These are phyloP conservation scores for Hypsibius dujardini DNA, from an alignment of 1,140 invertebrate species.

Conservation along the genomic window DNA sequence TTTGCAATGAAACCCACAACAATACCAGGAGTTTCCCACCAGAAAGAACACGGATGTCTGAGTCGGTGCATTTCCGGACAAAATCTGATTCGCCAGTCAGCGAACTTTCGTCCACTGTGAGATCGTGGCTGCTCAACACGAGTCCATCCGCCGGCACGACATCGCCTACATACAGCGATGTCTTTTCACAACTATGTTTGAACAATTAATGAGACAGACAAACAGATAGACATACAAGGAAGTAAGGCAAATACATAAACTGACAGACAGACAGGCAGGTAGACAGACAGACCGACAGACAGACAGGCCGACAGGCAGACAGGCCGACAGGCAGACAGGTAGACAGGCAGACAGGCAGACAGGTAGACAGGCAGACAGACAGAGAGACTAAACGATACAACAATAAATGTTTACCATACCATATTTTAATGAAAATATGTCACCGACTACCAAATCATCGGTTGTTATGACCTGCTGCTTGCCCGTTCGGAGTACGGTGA, in stretches of 20 bases:
- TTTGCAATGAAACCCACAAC: too few relatives aligned
- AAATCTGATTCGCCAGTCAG: slow-evolving; percentile 55
- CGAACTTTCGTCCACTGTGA: slow-evolving; percentile 50
- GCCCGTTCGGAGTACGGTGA: not conserved
- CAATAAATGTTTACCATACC: slow-evolving; percentile 37
- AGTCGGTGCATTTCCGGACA: slow-evolving; percentile 29
- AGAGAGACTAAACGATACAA: too few relatives aligned
- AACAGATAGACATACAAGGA: too few relatives aligned
- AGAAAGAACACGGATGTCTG: slow-evolving; percentile 29
- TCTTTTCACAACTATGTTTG: too few relatives aligned
- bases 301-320: too few relatives aligned
- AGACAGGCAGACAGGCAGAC: too few relatives aligned
- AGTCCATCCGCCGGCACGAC: slow-evolving; percentile 30
- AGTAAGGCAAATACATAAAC: too few relatives aligned
- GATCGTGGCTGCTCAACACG: slow-evolving; percentile 29
- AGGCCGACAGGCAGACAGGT: too few relatives aligned
- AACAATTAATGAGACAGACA: too few relatives aligned
- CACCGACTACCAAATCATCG: slow-evolving; percentile 55
- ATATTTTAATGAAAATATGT: slow-evolving; percentile 58
- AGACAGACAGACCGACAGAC: too few relatives aligned
- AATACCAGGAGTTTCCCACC: slow-evolving; percentile 23
- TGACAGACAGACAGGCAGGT: too few relatives aligned
- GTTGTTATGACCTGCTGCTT: slow-evolving; percentile 28
- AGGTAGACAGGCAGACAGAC: too few relatives aligned
- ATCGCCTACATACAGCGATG: slow-evolving; percentile 24